Base-by-base conservation (phyloP, 1,140 invertebrate species). In the Arion vulgaris region DNA sequence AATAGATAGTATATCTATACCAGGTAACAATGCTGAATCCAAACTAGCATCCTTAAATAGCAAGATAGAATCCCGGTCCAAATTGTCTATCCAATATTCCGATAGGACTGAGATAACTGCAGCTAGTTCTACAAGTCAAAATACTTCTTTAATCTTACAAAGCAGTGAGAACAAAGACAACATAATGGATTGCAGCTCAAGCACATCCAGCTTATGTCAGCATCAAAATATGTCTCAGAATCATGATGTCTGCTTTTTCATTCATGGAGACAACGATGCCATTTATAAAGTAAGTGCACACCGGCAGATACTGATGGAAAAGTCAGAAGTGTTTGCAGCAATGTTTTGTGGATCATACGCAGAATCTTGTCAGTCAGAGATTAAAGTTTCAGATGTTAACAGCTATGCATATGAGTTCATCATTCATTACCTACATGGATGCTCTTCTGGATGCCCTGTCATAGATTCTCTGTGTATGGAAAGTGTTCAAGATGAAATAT, bases 291-390 rank as follows among this genome's bases (percentile, higher is more conserved):
- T 87, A 41, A 36, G 28, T n/a, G 87, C 77, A 1, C 80, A 79
- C 51, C 62, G 82, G 69, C 32, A 78, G 57, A 80, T 38, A 7
- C 38, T 89, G 19, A 69, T 84, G 15, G 41, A 53, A 26, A 84
- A 83, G 32, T 89, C 87, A 1, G 81, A 83, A n/a, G 85, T 89
- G 28, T 89, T 89, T 81, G 62, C 84, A 5, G 88, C 88, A 74
- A 89, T 89, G 88, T 77, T 89, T 26, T 78, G 72, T 26, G 87
- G 88, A 9, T 66, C 86, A 57, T 89, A 86, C 80, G 81, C 83
- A 19, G 88, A 89, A 41, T 82, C 86, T 15, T 53, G 32, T 1
- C 57, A 79, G 68, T 80, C 83, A 13, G 82, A 87, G 34, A 84
- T 88, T n/a, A n/a, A 7, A 0, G 74, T 88, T 68, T 28, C 57